Evolutionary conservation across 2,797 vertebrate genomes (phyloP), one percentile per base, ranked within the genome.

Genomic region (Malacoraja senta): DNA sequence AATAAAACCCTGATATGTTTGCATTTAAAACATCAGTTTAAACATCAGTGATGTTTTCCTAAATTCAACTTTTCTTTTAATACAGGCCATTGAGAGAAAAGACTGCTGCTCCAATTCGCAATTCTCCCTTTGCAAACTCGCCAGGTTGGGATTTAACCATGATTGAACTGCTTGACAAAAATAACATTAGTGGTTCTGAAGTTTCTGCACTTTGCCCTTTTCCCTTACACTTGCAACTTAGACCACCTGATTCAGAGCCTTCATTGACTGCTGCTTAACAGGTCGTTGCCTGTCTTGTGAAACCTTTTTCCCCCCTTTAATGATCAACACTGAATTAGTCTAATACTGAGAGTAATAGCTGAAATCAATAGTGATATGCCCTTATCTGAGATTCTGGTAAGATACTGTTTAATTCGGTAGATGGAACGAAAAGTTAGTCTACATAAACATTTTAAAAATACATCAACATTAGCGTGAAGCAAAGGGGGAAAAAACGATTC

Each of bases 11-110:
- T 44, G 90, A 17, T 74, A 8, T 88, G 61, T 63, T 84, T 63
- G 26, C 81, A 19, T 76, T 26, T 53, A 21, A 92, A 91, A 10
- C 24, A 32, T 17, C 13, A n/a, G n/a, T 68, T 74, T 10, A 76
- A 76, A 44, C 13, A 9, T 71, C 24, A 26, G 44, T 26, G 24
- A 29, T 74, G 68, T 74, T 91, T 92, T 76, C 72, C 72, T 76
- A 44, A n/a, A 76, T 92, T 58, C 26, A 71, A 91, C 68, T 72
- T 91, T 92, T 92, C 38, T 74, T 71, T 74, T 35, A 76, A 53
- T 92, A 29, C 24, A 8, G 71, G 29, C 71, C 72, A 71, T 9
- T n/a, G 90, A 38, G 90, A 53, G 0, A 53, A 44, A 38, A n/a
- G 68, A 72, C 65, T 17, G 9, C 71, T n/a, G 15, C 32, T 38